Percentiles rank a stretch among this genome's conserved stretches.
Evolutionary conservation across 2,888 invertebrate species (phyloP).

Genomic region (Aphelenchoides bicaudatus): DNA sequence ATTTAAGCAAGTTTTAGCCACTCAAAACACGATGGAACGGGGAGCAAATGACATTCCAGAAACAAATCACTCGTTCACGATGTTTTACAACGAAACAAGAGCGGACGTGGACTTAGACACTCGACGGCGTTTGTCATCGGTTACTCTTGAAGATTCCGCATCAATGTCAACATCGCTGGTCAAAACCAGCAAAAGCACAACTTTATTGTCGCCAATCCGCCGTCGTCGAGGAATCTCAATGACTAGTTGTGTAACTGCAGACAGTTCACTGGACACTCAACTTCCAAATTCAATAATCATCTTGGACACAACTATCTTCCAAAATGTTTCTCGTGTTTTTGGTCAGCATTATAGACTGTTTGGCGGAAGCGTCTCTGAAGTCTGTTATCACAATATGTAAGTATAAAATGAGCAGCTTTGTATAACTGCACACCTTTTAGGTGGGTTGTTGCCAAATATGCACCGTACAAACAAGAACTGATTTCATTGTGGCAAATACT

Average conservation of each 20-base stretch:
- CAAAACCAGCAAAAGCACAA: slow-evolving; percentile 9
- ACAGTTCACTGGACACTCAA: slow-evolving; percentile 10
- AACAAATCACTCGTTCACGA: too few species aligned
- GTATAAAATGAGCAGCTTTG: background rate
- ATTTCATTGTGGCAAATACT: slow-evolving; percentile 17
- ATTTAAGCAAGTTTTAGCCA: too few species aligned
- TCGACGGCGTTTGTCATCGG: background rate
- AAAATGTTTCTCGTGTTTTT: slow-evolving; percentile 1
- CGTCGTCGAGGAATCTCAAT: slow-evolving; percentile 14
- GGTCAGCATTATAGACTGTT: slow-evolving; percentile 20
- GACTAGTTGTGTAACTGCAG: slow-evolving; percentile 8
- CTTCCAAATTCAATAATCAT: slow-evolving; percentile 3
- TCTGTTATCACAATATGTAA: slow-evolving; percentile 29
- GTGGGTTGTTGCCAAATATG: slow-evolving; percentile 1
- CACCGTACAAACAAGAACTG: slow-evolving; percentile 7
- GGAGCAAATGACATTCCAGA: too few species aligned
- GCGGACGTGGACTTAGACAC: too few species aligned
- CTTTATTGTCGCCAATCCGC: background rate
- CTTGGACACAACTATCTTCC: slow-evolving; percentile 3
- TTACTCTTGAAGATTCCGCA: slow-evolving; percentile 11
- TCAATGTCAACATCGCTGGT: slow-evolving; percentile 7
- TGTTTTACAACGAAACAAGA: too few species aligned
- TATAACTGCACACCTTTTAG: too few species aligned
- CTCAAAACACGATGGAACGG: too few species aligned
- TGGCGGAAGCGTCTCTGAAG: slow-evolving; percentile 24